These are phyloP conservation scores for Liposcelis brunnea DNA, from an alignment of 2,888 invertebrate species.

Conservation along the genomic window DNA sequence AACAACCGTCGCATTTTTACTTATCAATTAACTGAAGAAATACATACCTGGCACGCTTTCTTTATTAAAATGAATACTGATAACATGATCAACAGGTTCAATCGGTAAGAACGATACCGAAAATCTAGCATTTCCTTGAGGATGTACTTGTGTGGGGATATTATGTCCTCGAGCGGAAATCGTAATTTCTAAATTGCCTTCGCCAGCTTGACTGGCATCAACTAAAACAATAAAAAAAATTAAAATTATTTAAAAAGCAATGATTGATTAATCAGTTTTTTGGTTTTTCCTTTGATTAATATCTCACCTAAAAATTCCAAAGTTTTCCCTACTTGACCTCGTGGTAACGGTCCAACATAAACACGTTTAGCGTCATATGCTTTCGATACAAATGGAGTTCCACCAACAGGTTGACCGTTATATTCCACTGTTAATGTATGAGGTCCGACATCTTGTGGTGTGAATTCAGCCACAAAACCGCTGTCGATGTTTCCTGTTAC, in stretches of 20 bases:
- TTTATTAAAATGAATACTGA: conserved; percentile 96
- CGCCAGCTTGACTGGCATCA: conserved; percentile 91
- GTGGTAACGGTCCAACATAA: conserved; percentile 61
- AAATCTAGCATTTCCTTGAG: conserved; percentile 78
- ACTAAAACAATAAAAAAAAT: conserved; percentile 42
- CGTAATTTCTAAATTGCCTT: conserved; percentile 92
- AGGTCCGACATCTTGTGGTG: conserved; percentile 82
- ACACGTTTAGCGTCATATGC: conserved; percentile 85
- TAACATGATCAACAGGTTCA: conserved; percentile 83
- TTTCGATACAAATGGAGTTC: conserved; percentile 78
- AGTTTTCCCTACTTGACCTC: conserved; percentile 70
- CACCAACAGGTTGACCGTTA: conserved; percentile 73
- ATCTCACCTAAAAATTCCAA: conserved; percentile 64
- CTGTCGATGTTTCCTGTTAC: conserved; percentile 76
- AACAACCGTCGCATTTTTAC: no score
- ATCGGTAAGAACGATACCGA: conserved; percentile 93
- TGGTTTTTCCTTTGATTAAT: neutral
- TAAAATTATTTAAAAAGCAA: neutral
- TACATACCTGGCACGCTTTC: conserved; percentile 41
- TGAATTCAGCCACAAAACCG: conserved; percentile 81
- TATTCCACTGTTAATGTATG: conserved; percentile 83
- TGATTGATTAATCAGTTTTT: neutral
- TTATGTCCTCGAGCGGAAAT: conserved; percentile 85
- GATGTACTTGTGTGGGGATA: conserved; percentile 89
- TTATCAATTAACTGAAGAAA: no score